Evolutionary conservation across 2,113 vertebrate species (phyloP).

Genomic region (Pteronura brasiliensis): DNA sequence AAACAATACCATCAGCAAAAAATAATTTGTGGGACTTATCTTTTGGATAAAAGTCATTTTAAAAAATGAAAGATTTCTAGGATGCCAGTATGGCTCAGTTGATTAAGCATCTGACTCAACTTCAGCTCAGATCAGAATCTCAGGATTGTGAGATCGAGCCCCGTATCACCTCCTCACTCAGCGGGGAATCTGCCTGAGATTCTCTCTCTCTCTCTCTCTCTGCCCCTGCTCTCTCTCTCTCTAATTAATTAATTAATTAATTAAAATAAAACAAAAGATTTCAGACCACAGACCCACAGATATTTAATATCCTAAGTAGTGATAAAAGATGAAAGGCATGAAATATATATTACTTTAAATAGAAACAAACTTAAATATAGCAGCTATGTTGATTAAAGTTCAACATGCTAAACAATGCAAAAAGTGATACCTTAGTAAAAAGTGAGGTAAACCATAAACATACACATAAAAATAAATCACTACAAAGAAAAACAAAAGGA

Average conservation of each 20-base stretch:
- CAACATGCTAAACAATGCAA: neutral
- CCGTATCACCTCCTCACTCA: neutral
- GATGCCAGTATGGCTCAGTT: rapidly evolving
- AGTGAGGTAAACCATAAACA: neutral
- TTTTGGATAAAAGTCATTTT: neutral
- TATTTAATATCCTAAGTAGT: neutral
- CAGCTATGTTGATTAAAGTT: neutral
- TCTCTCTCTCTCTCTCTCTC: neutral
- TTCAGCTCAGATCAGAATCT: neutral
- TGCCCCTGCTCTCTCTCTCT: neutral
- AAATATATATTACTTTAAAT: neutral
- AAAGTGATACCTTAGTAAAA: neutral
- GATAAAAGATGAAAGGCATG: neutral
- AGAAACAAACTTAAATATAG: neutral
- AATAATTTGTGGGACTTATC: neutral
- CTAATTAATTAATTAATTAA: neutral
- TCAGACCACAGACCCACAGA: neutral
- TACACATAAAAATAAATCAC: neutral
- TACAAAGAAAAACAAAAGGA: neutral
- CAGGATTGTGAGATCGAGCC: neutral
- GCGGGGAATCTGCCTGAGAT: neutral
- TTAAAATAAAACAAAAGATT: neutral
- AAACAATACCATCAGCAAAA: neutral
- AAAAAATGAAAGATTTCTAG: neutral
- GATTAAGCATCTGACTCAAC: neutral